Conservation (phyloP, 2,113 vertebrate species). For the Melierax canorus region DNA sequence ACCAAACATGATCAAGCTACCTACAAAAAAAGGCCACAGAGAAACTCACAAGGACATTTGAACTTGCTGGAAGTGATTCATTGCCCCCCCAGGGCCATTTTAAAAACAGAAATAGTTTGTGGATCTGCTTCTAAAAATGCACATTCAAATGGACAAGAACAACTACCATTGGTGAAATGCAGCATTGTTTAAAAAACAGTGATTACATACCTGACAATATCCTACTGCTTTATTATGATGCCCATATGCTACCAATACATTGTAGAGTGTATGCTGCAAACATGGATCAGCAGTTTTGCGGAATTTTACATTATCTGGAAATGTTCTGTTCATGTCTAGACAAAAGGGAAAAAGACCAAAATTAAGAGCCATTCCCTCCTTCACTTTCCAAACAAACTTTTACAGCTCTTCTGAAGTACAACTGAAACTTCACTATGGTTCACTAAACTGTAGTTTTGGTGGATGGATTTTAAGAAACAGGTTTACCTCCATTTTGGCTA, state of each 20-base stretch:
- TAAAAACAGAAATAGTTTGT: background rate
- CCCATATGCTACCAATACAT: conserved; percentile 90
- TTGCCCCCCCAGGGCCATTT: background rate
- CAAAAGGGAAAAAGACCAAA: background rate
- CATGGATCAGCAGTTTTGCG: conserved; percentile 78
- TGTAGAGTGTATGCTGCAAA: conserved; percentile 83
- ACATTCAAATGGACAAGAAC: background rate
- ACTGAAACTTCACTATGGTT: background rate
- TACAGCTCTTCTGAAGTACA: background rate
- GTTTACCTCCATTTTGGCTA: background rate
- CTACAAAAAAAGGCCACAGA: background rate
- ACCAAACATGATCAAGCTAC: background rate
- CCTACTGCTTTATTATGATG: conserved; percentile 88
- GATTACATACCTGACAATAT: conserved; percentile 90
- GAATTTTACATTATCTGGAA: conserved; percentile 94
- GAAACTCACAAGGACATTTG: background rate
- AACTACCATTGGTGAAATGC: background rate
- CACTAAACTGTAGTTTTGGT: background rate
- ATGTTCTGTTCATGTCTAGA: conserved; percentile 93
- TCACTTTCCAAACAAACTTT: background rate
- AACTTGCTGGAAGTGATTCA: background rate
- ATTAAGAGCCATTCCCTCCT: background rate
- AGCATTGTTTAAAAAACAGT: background rate
- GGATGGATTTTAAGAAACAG: background rate
- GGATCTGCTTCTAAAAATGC: background rate